Evolutionary conservation across 2,888 invertebrate genomes (phyloP), one percentile per base, ranked within the genome.

Genomic region (Cheilosia grossa): DNA sequence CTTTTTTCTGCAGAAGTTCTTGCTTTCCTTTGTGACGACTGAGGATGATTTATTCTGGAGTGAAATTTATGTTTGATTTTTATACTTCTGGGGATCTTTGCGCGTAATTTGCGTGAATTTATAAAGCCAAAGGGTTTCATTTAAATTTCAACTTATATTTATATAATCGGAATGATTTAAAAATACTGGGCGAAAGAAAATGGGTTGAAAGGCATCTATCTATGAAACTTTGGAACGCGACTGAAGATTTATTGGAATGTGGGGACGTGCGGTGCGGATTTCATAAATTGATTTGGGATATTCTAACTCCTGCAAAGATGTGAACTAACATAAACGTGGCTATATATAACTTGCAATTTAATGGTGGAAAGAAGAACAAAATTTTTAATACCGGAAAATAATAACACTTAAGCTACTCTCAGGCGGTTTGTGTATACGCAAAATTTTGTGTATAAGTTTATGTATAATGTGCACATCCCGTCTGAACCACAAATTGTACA

Each of bases 41-140:
- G 30, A 72, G 21, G 64, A 70, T 79, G 79, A 79, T 79, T 79
- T 79, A 79, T 72, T 79, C 72, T 59, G 21, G 58, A 79, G 72
- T 59, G 51, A 72, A 72, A 79, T 79, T 79, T 79, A 72, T 72
- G 72, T 66, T 79, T 72, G 49, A 40, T 59, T 56, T 47, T 66
- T 47, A 27, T 59, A 27, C 67, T 67, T 58, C 19, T 63, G 51
- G 42, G 51, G 30, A 44, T 63, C 40, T 27, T 19, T 10, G 40
- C 56, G 51, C 51, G 64, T 66, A 79, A 72, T 79, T 79, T 79
- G 64, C 51, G 64, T 79, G 44, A 59, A 79, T 79, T 79, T 66
- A 72, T 66, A 72, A 51, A 51, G 70, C n/a, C 56, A 54, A 49
- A 40, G 37, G 42, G 54, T 64, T 24, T 24, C 13, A 15, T 13